phyloP scores from a whole-genome alignment of 1,140 invertebrate species.

The Glomeris maerens region DNA sequence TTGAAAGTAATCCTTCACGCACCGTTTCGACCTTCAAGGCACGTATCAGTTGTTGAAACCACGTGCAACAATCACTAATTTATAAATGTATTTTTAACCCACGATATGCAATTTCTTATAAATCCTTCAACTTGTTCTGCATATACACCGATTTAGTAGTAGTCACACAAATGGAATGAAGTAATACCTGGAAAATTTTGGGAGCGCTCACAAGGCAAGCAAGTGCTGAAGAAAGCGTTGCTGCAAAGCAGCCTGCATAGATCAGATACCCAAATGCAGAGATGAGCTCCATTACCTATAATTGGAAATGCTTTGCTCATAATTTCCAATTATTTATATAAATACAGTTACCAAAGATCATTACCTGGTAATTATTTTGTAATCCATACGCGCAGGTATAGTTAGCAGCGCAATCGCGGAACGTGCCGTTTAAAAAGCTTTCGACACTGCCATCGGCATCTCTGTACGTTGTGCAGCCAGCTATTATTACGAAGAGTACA shows the following conservation, averaged over 20 bases:
- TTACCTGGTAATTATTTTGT: conserved; percentile 10
- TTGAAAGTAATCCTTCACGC: no score
- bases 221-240: conserved; percentile 45
- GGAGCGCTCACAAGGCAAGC: conserved; percentile 46
- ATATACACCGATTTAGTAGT: not conserved
- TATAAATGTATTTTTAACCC: no score
- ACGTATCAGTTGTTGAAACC: not conserved
- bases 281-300: conserved; percentile 37
- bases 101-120: not conserved
- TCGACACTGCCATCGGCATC: conserved; percentile 21
- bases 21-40: not conserved
- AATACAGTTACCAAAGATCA: not conserved
- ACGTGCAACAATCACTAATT: no score
- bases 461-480: conserved; percentile 22
- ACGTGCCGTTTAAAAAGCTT: conserved; percentile 1
- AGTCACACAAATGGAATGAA: not conserved
- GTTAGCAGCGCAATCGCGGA: not conserved
- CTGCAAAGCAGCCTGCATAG: conserved; percentile 45
- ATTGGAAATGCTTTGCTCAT: not conserved
- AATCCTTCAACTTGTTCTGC: not conserved
- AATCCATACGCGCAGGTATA: conserved; percentile 7
- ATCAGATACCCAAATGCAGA: conserved; percentile 40
- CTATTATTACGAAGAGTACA: conserved; percentile 27
- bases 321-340: not conserved
- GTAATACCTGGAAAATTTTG: conserved; percentile 41